Base-by-base conservation (phyloP, 2,113 vertebrate species). In the Corythornis madagascariensis region DNA sequence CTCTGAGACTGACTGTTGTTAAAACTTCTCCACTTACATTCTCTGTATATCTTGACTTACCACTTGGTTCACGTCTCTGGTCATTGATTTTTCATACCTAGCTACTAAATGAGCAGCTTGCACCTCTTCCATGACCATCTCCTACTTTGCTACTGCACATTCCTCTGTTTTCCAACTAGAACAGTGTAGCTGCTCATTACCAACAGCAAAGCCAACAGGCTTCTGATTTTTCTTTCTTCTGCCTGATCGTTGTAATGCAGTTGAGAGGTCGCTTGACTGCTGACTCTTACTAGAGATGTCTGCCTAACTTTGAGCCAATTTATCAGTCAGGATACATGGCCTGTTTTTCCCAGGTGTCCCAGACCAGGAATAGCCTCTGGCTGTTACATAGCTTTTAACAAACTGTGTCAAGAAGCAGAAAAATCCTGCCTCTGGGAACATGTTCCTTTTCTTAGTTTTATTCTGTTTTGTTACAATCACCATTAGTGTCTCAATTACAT, bases 341-440 rank as follows among this genome's bases (percentile, higher is more conserved):
- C 97, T 90, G 85, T 97, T 97, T 95, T 97, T 94, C 88, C 92
- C 94, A 86, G 92, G 95, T 95, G 96, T 90, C 96, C 87, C 91
- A 96, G 94, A 84, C 92, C 97, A 87, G 96, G 93, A 97, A 97
- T 97, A 97, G 95, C 96, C 97, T 97, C 95, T 93, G 96, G 96
- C 95, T 97, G 78, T 92, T 93, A 96, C 78, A 90, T 16, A 83
- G 77, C 72, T 96, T 91, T 97, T 96, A 97, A 92, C 83, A 96
- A 93, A 95, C 86, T 96, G 65, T 97, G 91, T 96, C 96, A 97
- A 96, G 96, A 95, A 97, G 88, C 92, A 96, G 88, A 93, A 93
- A 97, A 97, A 97, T 93, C 90, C 94, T 93, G 78, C 94, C 92
- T 97, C 93, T 16, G 40, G 91, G 91, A 95, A 89, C 87, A 60